A percentile compares a stretch with the other conserved stretches of the same genome.
Evolutionary conservation across 2,888 invertebrate genomes (phyloP).

Genomic region (Drosophila lacicola): DNA sequence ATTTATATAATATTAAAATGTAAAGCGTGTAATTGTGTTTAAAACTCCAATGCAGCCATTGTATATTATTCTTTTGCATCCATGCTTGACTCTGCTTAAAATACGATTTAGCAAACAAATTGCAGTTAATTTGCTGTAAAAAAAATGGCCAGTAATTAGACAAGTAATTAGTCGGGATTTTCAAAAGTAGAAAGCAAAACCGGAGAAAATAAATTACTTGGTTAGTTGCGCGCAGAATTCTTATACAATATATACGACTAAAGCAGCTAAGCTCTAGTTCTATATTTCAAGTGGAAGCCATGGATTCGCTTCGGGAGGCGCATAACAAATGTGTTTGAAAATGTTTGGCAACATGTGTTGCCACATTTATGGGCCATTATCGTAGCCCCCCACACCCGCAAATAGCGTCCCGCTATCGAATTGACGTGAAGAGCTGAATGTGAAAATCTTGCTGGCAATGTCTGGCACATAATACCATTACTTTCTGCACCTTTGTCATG

Average conservation of each 20-base stretch:
- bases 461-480: slow-evolving; percentile 64
- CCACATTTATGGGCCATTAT: slow-evolving; percentile 64
- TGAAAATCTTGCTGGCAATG: slow-evolving; percentile 32
- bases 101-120: slow-evolving; percentile 74
- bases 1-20: too few species aligned
- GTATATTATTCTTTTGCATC: background rate
- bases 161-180: slow-evolving; percentile 79
- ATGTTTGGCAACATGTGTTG: slow-evolving; percentile 65
- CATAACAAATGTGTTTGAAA: slow-evolving; percentile 22
- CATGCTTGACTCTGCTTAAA: slow-evolving; percentile 51
- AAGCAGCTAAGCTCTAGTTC: background rate
- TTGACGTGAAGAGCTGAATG: slow-evolving; percentile 17
- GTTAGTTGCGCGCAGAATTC: slow-evolving; percentile 6
- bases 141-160: slow-evolving; percentile 77
- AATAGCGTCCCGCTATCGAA: background rate
- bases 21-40: too few species aligned
- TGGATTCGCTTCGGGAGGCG: slow-evolving; percentile 2
- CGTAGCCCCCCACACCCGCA: slow-evolving; percentile 6
- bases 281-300: slow-evolving; percentile 9
- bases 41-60: slow-evolving; percentile 2
- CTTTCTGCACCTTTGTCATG: slow-evolving; percentile 74
- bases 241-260: background rate
- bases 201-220: slow-evolving; percentile 46
- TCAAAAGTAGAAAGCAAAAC: slow-evolving; percentile 38
- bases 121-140: slow-evolving; percentile 68